These are phyloP conservation scores for Amphipoea oculea DNA, from an alignment of 2,888 invertebrate genomes.

Conservation along the genomic window DNA sequence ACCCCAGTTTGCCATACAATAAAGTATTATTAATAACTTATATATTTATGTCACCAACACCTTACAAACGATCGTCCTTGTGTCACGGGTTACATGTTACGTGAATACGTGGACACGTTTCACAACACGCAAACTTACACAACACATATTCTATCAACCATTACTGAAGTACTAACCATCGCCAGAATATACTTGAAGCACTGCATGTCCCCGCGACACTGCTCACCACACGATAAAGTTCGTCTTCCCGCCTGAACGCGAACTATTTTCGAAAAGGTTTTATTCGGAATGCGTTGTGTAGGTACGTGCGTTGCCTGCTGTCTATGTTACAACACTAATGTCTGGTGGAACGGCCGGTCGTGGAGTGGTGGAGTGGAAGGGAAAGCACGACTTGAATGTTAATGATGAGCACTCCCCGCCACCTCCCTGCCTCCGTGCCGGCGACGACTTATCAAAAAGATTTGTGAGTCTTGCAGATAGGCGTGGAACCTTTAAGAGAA, in stretches of 20 bases:
- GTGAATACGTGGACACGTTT: background rate
- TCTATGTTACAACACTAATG: constrained; percentile 40
- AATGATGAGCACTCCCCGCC: constrained; percentile 67
- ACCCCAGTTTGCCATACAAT: background rate
- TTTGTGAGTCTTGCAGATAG: background rate
- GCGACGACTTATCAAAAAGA: background rate
- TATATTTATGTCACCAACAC: background rate
- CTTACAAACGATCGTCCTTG: constrained; percentile 8
- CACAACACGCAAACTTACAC: constrained; percentile 48
- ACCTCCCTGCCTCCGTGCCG: background rate
- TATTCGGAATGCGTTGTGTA: background rate
- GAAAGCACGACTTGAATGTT: constrained; percentile 75
- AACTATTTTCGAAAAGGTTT: constrained; percentile 14
- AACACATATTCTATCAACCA: constrained; percentile 22
- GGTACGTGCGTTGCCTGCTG: constrained; percentile 42
- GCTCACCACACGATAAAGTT: constrained; percentile 8
- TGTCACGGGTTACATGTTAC: background rate
- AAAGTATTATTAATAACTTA: background rate
- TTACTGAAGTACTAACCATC: constrained; percentile 60
- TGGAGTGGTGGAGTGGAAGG: constrained; percentile 60
- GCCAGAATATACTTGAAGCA: constrained; percentile 63
- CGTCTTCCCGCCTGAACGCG: constrained; percentile 6
- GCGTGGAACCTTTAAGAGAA: background rate
- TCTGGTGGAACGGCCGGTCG: constrained; percentile 1
- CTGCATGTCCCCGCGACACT: constrained; percentile 59